These are phyloP conservation scores for Ectobius pallidus DNA, from an alignment of 2,888 invertebrate genomes.

Conservation along the genomic window DNA sequence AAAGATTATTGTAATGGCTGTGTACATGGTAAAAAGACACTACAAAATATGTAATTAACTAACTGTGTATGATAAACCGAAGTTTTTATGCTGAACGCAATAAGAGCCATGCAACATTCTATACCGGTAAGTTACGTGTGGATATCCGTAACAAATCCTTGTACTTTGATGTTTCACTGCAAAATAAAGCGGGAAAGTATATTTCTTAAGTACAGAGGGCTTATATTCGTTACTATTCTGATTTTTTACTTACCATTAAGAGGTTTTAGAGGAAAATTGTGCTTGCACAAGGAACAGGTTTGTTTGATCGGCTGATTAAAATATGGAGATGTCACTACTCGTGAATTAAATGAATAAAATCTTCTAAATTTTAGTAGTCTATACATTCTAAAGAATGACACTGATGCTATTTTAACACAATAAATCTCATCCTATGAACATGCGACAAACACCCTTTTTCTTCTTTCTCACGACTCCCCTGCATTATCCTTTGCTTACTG, in stretches of 20 bases:
- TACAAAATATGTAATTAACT: no score
- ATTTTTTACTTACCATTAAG: not conserved
- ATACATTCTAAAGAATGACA: constrained; percentile 52
- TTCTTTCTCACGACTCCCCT: no score
- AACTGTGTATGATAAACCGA: no score
- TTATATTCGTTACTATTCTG: no score
- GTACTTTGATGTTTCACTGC: not conserved
- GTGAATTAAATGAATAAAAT: constrained; percentile 47
- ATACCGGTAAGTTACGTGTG: no score
- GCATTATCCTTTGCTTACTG: constrained; percentile 48
- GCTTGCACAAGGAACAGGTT: constrained; percentile 52
- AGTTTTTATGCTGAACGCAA: no score
- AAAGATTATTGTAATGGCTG: no score
- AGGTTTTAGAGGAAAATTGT: constrained; percentile 38
- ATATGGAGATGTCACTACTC: constrained; percentile 46
- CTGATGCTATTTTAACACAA: not conserved
- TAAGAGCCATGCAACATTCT: no score
- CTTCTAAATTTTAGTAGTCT: constrained; percentile 50
- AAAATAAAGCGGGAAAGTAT: not conserved
- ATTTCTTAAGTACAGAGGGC: not conserved
- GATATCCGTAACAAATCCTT: no score
- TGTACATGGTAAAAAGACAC: no score
- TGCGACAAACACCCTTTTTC: no score
- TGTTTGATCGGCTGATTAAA: constrained; percentile 36
- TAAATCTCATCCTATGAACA: not conserved